Evolutionary conservation across 2,113 vertebrate genomes (phyloP), one percentile per base, ranked within the genome.

Genomic region (Anseranas semipalmata): DNA sequence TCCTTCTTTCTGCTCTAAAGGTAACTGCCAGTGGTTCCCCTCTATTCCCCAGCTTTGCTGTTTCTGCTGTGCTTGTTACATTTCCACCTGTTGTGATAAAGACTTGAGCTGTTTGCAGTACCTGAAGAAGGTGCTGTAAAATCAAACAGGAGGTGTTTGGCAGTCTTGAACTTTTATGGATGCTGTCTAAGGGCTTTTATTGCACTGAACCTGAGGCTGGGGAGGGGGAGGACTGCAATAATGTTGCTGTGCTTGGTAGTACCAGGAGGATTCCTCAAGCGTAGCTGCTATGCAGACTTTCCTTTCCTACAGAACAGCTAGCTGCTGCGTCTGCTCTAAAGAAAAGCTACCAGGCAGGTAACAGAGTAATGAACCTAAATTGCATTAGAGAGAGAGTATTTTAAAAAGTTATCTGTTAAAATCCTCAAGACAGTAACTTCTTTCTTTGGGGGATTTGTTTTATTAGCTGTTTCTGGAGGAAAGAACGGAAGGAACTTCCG

Each of bases 331-430:
- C 45, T 35, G 33, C 32, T 22, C 7, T 9, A 15, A 58, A 24
- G 56, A 62, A 15, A 22, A 59, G 7, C 35, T 35, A 14, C n/a
- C 1, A 7, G 41, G 33, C 17, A 16, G 10, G 0, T 17, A 7
- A 21, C 14, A 58, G 89, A 93, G 85, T 76, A 89, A 85, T 58
- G 91, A 96, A 77, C 62, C 62, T 82, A 80, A 80, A 93, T 84
- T 95, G 86, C 52, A 18, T 52, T 85, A 82, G 85, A 65, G 58
- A 50, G 78, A 52, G 9, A 56, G 65, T 50, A 32, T 45, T 86
- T 48, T 41, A 15, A 41, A 83, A 63, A 53, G 50, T 37, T 63
- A 33, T 18, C 48, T 82, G 37, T 70, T 73, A 52, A 74, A 80
- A 55, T 71, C 16, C 39, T 71, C 25, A 70, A 73, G 66, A 16